Evolutionary conservation across 2,888 invertebrate species (phyloP).

Genomic region (Scaptomyza caliginosa): DNA sequence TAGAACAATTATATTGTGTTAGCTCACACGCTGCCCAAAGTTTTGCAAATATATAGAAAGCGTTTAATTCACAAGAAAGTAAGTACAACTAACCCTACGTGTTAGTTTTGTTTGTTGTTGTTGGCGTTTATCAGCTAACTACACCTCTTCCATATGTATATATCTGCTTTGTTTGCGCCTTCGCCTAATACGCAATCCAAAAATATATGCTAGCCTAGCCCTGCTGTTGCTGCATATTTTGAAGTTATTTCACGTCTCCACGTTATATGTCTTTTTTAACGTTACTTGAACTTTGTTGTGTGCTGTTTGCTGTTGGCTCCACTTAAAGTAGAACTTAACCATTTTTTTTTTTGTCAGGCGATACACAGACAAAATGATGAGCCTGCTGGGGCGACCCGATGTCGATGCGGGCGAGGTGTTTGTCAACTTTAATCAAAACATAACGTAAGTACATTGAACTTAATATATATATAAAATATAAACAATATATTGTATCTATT

Average conservation of each 20-base stretch:
- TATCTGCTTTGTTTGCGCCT: constrained; percentile 60
- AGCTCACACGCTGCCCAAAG: constrained; percentile 16
- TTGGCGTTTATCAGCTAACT: constrained; percentile 69
- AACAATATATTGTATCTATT: not conserved
- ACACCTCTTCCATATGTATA: constrained; percentile 55
- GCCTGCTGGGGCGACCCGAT: constrained; percentile 82
- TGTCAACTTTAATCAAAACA: constrained; percentile 99
- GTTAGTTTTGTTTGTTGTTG: constrained; percentile 73
- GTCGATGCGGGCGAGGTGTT: constrained; percentile 92
- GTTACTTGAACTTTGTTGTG: constrained; percentile 14
- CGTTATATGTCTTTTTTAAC: constrained; percentile 22
- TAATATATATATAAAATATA: not conserved
- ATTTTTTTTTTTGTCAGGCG: constrained; percentile 23
- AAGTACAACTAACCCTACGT: constrained; percentile 35
- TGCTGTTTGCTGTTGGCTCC: constrained; percentile 8
- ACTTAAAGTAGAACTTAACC: constrained; percentile 7
- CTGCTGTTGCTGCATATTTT: constrained; percentile 37
- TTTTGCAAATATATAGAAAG: constrained; percentile 13
- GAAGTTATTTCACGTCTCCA: constrained; percentile 33
- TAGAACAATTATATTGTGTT: constrained; percentile 26
- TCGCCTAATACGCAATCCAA: constrained; percentile 40
- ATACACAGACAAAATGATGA: constrained; percentile 73
- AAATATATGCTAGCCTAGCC: constrained; percentile 19
- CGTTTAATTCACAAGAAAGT: constrained; percentile 43
- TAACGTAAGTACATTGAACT: constrained; percentile 91